Percentiles rank a stretch among this genome's conserved stretches.
Conservation (phyloP, 2,113 vertebrate species). For the Stegostoma tigrinum region DNA sequence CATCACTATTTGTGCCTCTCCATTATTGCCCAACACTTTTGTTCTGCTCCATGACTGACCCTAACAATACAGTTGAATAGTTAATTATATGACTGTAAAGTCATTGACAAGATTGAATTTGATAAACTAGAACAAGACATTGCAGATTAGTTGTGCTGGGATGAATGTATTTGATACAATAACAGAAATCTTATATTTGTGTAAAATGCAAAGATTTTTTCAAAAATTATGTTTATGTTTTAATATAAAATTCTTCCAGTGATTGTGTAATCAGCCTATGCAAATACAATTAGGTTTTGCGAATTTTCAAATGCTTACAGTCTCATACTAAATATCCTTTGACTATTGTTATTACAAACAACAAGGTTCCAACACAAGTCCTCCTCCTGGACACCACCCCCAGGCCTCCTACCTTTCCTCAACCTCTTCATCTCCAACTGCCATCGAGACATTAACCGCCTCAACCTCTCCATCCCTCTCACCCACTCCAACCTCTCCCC, state of each 20-base stretch:
- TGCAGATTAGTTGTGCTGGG: background rate
- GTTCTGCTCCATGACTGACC: background rate
- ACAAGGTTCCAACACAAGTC: too few relatives aligned
- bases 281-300: background rate
- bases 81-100: background rate
- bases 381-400: too few relatives aligned
- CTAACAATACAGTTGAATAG: background rate
- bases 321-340: background rate
- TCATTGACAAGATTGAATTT: background rate
- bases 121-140: background rate
- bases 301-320: background rate
- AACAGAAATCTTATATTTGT: background rate
- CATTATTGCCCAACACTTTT: background rate
- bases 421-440: too few relatives aligned
- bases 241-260: background rate
- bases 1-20: background rate
- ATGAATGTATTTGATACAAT: background rate
- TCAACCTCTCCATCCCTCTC: too few relatives aligned
- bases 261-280: background rate
- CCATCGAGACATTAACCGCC: too few relatives aligned
- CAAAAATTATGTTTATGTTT: background rate
- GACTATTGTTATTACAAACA: background rate
- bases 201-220: background rate
- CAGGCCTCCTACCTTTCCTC: too few relatives aligned
- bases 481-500: too few relatives aligned